phyloP scores from a whole-genome alignment of 2,113 vertebrate genomes.

The Triplophysa siluroides region DNA sequence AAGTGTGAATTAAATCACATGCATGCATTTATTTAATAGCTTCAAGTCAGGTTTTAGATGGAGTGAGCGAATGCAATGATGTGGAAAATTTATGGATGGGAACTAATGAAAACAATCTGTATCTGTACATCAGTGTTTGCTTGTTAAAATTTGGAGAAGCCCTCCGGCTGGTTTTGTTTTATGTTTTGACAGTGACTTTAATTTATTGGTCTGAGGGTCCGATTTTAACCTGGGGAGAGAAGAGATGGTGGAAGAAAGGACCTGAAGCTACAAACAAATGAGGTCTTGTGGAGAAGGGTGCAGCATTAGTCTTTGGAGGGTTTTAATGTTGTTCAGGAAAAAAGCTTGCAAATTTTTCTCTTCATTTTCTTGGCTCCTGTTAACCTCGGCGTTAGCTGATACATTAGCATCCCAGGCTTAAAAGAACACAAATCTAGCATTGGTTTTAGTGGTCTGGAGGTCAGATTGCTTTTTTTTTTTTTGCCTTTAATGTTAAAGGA shows the following conservation, averaged over 20 bases:
- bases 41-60: neutral
- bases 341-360: too few relatives aligned
- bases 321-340: neutral
- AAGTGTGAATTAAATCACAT: neutral
- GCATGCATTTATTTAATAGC: neutral
- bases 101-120: neutral
- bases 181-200: too few relatives aligned
- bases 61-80: neutral
- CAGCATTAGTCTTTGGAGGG: neutral
- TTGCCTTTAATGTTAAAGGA: too few relatives aligned
- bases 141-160: neutral
- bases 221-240: neutral
- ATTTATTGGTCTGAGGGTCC: neutral
- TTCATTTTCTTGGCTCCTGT: too few relatives aligned
- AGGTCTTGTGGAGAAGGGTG: neutral
- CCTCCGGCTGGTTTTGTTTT: neutral
- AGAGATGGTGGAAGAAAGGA: neutral
- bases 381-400: too few relatives aligned
- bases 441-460: too few relatives aligned
- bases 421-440: too few relatives aligned
- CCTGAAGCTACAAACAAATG: slow-evolving; percentile 2
- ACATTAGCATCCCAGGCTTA: too few relatives aligned
- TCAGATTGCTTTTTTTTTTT: too few relatives aligned
- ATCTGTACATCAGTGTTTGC: neutral
- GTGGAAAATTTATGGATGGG: neutral